These are phyloP conservation scores for Ovis canadensis DNA, from an alignment of 2,113 vertebrate species.

Conservation along the genomic window DNA sequence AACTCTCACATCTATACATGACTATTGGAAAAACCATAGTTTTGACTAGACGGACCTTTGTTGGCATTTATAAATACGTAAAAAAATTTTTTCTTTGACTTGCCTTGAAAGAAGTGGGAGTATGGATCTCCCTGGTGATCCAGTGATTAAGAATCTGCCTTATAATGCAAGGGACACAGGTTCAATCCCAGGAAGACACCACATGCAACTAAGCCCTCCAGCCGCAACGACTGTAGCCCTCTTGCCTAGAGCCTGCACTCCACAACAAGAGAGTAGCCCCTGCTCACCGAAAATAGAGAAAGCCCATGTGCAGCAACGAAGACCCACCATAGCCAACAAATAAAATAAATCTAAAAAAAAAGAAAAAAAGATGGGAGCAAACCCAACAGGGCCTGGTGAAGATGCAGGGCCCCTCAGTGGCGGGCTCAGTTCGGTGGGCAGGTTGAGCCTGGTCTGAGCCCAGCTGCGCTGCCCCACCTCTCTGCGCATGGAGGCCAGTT, in stretches of 20 bases:
- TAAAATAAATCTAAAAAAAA: background rate
- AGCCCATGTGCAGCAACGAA: background rate
- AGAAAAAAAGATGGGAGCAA: background rate
- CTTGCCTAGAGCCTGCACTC: background rate
- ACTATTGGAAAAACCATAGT: background rate
- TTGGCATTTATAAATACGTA: background rate
- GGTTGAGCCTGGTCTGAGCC: background rate
- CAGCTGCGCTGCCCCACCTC: background rate
- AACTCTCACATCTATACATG: background rate
- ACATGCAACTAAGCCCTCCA: background rate
- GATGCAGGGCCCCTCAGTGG: rapidly evolving
- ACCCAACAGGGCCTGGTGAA: background rate
- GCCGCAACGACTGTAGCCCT: background rate
- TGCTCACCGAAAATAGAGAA: background rate
- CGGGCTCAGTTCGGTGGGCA: background rate
- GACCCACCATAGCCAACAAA: background rate
- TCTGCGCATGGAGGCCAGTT: background rate
- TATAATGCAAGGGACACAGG: background rate
- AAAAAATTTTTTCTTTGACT: background rate
- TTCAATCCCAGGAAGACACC: background rate
- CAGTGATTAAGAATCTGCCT: background rate
- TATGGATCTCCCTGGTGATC: background rate
- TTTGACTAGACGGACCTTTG: background rate
- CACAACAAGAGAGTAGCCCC: background rate
- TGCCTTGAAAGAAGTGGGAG: background rate